Base-by-base conservation (phyloP, 2,888 invertebrate genomes). In the Neoascia interrupta region DNA sequence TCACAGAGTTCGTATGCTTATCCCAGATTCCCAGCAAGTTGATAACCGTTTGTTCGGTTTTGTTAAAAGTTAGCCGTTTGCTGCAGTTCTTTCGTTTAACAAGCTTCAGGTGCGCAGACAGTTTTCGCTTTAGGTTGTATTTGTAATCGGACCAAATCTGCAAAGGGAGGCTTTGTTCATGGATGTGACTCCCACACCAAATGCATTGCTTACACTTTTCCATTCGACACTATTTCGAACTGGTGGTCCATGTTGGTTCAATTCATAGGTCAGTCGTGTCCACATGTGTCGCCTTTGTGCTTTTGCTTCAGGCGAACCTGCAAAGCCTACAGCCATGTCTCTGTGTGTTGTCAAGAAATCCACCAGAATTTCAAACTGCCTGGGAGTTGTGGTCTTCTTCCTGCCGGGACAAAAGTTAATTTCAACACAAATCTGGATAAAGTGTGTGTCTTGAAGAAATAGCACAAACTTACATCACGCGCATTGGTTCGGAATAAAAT, bases 131-230 rank as follows among this genome's bases (percentile, higher is more conserved):
- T 4, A 51, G 13, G 28, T 51, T 51, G 11, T 34, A 19, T 36
- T 21, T 34, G 36, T 51, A 51, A 15, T 51, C 36, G 2, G 21
- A 51, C 51, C 51, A 51, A 5, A 21, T 51, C 51, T 51, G 13
- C n/a, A 49, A 51, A 36, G 6, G 5, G 5, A 36, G n/a, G n/a
- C n/a, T n/a, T n/a, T n/a, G n/a, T n/a, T n/a, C n/a, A n/a, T n/a
- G n/a, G n/a, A n/a, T n/a, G n/a, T n/a, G n/a, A n/a, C n/a, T n/a
- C n/a, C n/a, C n/a, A n/a, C n/a, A 15, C 8, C n/a, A 10, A 21
- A 2, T 18, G 36, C 15, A 21, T 36, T 21, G 2, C 51, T 13
- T 13, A 51, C 51, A 4, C 11, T 36, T 13, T 36, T 28, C 51
- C 51, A 51, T 21, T 21, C 51, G 16, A 13, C n/a, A n/a, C 36